Evolutionary conservation across 1,140 invertebrate genomes (phyloP).

Genomic region (Meteorus sp.): DNA sequence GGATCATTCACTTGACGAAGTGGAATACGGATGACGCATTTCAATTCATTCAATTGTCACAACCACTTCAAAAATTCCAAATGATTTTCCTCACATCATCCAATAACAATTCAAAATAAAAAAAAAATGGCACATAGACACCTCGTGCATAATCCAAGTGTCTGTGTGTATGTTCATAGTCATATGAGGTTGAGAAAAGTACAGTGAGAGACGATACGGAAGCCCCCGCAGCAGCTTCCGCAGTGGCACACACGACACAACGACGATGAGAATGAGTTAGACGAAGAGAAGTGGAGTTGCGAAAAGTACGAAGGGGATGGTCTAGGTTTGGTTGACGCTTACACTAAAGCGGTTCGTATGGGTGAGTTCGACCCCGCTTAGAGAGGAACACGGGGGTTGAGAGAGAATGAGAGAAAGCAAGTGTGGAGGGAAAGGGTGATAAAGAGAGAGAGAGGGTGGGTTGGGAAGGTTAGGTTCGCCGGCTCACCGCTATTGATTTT

Average conservation of each 20-base stretch:
- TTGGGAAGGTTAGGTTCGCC: constrained; percentile 55
- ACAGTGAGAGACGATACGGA: too few relatives aligned
- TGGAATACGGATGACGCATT: too few relatives aligned
- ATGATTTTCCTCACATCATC: too few relatives aligned
- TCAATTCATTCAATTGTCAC: too few relatives aligned
- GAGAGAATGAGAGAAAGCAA: constrained; percentile 12
- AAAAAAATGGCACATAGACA: too few relatives aligned
- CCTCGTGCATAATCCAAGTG: background rate
- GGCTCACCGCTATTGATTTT: constrained; percentile 60
- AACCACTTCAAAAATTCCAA: too few relatives aligned
- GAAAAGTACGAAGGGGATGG: background rate
- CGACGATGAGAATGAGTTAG: background rate
- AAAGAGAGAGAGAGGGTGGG: constrained; percentile 24
- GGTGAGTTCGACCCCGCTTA: constrained; percentile 23
- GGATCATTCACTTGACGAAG: too few relatives aligned
- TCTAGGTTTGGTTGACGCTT: constrained; percentile 18
- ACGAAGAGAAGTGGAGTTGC: background rate
- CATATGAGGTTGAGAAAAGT: too few relatives aligned
- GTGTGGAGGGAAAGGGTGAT: constrained; percentile 29
- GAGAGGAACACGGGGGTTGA: constrained; percentile 13
- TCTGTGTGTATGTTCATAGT: background rate
- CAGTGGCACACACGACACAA: too few relatives aligned
- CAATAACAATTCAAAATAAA: too few relatives aligned
- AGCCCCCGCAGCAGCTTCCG: too few relatives aligned
- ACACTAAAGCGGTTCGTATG: constrained; percentile 21